Evolutionary conservation across 2,113 vertebrate genomes (phyloP).

Genomic region (Hystrix cristata): DNA sequence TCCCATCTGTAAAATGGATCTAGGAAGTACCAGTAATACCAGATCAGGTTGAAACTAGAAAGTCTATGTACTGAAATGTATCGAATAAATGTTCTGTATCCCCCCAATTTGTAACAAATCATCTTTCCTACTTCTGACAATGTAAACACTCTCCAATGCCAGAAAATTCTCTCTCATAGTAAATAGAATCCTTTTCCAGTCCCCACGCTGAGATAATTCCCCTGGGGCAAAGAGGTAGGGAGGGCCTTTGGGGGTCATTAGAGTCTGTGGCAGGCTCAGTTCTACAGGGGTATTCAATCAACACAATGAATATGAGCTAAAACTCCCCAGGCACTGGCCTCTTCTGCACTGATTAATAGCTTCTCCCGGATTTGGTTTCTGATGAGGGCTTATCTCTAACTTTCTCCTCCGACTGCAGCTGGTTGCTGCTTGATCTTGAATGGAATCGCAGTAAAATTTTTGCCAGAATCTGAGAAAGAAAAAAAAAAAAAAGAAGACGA

Average conservation of each 20-base stretch:
- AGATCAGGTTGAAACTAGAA: conserved; percentile 23
- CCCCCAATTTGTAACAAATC: conserved; percentile 49
- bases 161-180: conserved; percentile 31
- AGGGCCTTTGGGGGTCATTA: conserved; percentile 23
- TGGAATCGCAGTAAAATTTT: neutral
- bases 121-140: conserved; percentile 25
- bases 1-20: conserved; percentile 5
- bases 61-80: conserved; percentile 26
- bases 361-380: neutral
- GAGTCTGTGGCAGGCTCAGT: neutral
- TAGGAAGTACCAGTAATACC: neutral
- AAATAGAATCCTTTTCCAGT: neutral
- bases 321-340: neutral
- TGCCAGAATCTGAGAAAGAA: conserved; percentile 16
- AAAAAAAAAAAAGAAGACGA: neutral
- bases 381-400: neutral
- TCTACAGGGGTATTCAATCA: neutral
- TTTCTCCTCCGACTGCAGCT: conserved; percentile 52
- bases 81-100: conserved; percentile 45
- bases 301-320: conserved; percentile 39
- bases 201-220: neutral
- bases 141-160: conserved; percentile 9
- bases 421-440: conserved; percentile 35
- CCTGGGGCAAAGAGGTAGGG: neutral
- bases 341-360: conserved; percentile 32